Conservation (phyloP, 1,140 invertebrate genomes). For the Parasteatoda tepidariorum region DNA sequence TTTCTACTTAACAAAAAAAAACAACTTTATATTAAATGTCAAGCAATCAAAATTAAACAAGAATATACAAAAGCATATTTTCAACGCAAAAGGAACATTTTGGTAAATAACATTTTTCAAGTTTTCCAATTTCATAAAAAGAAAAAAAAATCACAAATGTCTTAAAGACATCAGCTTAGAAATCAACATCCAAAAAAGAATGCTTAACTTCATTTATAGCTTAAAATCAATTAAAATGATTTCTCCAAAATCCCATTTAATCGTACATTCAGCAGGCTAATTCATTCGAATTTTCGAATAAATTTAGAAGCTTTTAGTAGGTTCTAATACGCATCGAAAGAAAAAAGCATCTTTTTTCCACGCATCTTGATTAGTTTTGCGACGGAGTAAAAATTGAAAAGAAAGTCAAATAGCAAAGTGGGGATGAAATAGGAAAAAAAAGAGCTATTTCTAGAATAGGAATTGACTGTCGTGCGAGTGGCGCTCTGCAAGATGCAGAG, state of each 20-base stretch:
- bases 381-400: neutral
- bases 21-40: no score
- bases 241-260: slow-evolving; percentile 29
- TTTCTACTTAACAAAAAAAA: no score
- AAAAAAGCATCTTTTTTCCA: slow-evolving; percentile 11
- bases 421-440: neutral
- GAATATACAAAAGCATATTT: no score
- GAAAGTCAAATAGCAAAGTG: neutral
- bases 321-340: slow-evolving; percentile 32
- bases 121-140: no score
- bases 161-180: no score
- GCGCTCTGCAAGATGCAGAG: slow-evolving; percentile 13
- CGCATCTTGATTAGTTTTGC: slow-evolving; percentile 42
- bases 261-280: slow-evolving; percentile 3
- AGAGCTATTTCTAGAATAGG: slow-evolving; percentile 11
- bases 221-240: slow-evolving; percentile 41
- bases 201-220: neutral
- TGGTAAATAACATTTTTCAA: no score
- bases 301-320: slow-evolving; percentile 49
- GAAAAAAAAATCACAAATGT: no score
- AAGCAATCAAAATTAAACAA: no score
- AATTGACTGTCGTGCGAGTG: slow-evolving; percentile 4
- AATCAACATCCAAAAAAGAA: no score
- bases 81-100: no score
- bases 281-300: neutral